Evolutionary conservation across 2,113 vertebrate species (phyloP).

Genomic region (Chaetops frenatus): DNA sequence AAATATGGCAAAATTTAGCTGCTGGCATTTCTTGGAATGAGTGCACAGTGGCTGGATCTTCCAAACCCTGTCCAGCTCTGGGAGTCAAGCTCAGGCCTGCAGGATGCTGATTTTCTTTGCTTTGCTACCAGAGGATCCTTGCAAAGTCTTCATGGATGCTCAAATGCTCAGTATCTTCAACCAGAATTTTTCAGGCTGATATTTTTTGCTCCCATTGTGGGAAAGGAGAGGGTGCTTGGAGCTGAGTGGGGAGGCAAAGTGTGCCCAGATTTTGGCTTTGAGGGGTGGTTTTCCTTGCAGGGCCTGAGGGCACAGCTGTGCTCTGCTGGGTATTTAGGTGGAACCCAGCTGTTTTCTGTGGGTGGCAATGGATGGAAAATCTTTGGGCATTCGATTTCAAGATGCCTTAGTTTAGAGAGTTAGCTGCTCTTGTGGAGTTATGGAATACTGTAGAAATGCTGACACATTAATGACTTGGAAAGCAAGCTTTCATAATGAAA

Average conservation of each 20-base stretch:
- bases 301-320: background rate
- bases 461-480: conserved; percentile 24
- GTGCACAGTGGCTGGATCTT: background rate
- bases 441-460: background rate
- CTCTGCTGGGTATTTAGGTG: background rate
- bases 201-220: background rate
- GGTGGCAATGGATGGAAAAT: background rate
- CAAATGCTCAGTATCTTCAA: background rate
- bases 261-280: background rate
- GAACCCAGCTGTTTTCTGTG: background rate
- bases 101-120: background rate
- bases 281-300: fast-evolving
- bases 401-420: background rate
- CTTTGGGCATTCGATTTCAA: background rate
- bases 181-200: background rate
- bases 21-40: background rate
- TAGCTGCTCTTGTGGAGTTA: background rate
- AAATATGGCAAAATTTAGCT: background rate
- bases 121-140: background rate
- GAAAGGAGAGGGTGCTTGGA: background rate
- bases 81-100: background rate
- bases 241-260: background rate
- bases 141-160: background rate
- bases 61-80: background rate
- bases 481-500: conserved; percentile 6